Percentiles rank a stretch among this genome's conserved stretches.
phyloP scores from a whole-genome alignment of 2,113 vertebrate species.

The Ptyas mucosa region DNA sequence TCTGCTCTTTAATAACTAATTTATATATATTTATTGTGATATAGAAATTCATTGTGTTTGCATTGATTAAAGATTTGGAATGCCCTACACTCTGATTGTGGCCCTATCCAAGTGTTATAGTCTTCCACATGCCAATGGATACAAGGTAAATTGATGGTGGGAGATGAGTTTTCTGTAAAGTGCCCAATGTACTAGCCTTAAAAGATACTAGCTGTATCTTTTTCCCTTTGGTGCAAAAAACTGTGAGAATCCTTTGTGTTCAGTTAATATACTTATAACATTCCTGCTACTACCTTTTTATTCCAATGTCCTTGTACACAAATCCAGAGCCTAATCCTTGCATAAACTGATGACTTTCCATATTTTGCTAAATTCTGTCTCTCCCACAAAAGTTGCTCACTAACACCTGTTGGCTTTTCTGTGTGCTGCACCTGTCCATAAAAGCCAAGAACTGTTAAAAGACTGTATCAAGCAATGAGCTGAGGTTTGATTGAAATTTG shows the following conservation, averaged over 20 bases:
- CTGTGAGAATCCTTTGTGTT: not conserved
- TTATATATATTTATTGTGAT: not conserved
- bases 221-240: not conserved
- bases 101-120: not conserved
- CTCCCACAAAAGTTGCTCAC: not conserved
- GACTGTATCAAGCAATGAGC: not conserved
- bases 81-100: not conserved
- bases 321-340: not conserved
- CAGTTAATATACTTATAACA: not conserved
- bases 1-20: accelerated
- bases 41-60: not conserved
- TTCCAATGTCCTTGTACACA: not conserved
- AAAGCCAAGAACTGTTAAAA: not conserved
- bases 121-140: not conserved
- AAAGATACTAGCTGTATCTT: not conserved
- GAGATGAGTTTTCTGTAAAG: not conserved
- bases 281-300: not conserved
- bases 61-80: not conserved
- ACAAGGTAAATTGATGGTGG: not conserved
- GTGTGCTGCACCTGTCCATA: not conserved
- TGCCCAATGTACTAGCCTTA: not conserved
- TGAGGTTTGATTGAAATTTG: not conserved
- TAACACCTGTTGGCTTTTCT: not conserved
- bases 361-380: not conserved
- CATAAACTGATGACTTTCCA: not conserved